Evolutionary conservation across 2,888 invertebrate genomes (phyloP).

Genomic region (Eutolmus rufibarbis): DNA sequence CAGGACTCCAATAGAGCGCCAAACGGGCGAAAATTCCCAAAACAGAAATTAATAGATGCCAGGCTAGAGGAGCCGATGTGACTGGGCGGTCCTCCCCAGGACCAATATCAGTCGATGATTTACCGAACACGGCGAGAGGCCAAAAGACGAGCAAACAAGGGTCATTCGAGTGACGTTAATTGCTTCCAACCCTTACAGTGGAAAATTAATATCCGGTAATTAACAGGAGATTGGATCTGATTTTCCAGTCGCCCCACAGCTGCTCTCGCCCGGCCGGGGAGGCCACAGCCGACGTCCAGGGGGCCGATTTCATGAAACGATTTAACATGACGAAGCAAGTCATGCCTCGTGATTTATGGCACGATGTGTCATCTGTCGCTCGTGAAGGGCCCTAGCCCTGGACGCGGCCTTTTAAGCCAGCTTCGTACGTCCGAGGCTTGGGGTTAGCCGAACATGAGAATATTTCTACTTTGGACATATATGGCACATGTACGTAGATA

Average conservation of each 20-base stretch:
- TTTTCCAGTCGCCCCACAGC: slow-evolving; percentile 49
- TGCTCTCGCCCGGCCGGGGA: neutral
- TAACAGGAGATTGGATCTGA: slow-evolving; percentile 59
- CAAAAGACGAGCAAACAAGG: slow-evolving; percentile 15
- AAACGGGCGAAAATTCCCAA: neutral
- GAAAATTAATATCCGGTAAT: slow-evolving; percentile 62
- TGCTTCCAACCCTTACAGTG: slow-evolving; percentile 50
- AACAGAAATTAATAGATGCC: slow-evolving; percentile 27
- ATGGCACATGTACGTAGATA: neutral
- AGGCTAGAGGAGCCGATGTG: neutral
- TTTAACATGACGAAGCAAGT: slow-evolving; percentile 36
- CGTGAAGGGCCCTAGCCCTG: neutral
- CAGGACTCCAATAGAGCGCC: neutral
- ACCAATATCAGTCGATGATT: slow-evolving; percentile 34
- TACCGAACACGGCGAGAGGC: neutral
- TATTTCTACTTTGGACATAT: neutral
- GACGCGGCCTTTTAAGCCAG: neutral
- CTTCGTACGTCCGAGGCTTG: neutral
- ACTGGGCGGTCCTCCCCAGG: neutral
- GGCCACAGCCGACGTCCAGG: neutral
- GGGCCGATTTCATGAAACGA: slow-evolving; percentile 15
- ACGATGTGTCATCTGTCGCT: neutral
- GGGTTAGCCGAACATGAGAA: neutral
- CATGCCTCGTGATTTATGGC: slow-evolving; percentile 8
- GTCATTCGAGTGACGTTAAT: slow-evolving; percentile 40